These are phyloP conservation scores for Abrostola triplasia DNA, from an alignment of 2,888 invertebrate genomes.

Conservation along the genomic window DNA sequence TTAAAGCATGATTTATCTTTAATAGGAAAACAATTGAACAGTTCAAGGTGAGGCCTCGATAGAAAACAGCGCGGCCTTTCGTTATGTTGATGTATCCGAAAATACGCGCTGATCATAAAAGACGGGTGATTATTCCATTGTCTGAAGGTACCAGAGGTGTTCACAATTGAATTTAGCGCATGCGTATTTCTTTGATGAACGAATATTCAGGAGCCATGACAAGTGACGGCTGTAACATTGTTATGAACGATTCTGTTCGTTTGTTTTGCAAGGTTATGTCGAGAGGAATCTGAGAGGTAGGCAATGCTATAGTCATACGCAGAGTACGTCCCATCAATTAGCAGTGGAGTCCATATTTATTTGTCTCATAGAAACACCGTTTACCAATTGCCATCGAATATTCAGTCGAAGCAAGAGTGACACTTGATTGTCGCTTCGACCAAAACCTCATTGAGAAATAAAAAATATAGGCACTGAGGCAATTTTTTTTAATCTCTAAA, in stretches of 20 bases:
- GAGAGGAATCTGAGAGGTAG: constrained; percentile 14
- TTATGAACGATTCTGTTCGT: constrained; percentile 23
- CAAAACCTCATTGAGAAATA: no score
- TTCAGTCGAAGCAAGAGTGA: no score
- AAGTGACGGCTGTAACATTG: constrained; percentile 24
- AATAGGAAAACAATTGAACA: constrained; percentile 60
- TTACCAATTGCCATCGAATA: no score
- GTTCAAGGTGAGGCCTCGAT: constrained; percentile 62
- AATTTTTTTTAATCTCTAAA: no score
- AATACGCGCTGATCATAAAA: constrained; percentile 61
- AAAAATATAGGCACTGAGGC: no score
- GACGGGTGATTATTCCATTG: constrained; percentile 67
- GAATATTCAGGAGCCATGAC: constrained; percentile 23
- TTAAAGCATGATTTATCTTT: constrained; percentile 53
- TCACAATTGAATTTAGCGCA: constrained; percentile 21
- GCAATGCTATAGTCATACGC: no score
- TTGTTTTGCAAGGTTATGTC: constrained; percentile 14
- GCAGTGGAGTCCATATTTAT: no score
- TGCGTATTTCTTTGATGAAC: constrained; percentile 32
- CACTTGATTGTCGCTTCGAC: no score
- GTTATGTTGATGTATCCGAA: constrained; percentile 56
- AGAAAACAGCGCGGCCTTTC: constrained; percentile 61
- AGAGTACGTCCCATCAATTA: no score
- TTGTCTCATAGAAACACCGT: no score
- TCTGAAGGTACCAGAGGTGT: constrained; percentile 33